Conservation (phyloP, 2,888 invertebrate species). For the Laspeyria flexula region DNA sequence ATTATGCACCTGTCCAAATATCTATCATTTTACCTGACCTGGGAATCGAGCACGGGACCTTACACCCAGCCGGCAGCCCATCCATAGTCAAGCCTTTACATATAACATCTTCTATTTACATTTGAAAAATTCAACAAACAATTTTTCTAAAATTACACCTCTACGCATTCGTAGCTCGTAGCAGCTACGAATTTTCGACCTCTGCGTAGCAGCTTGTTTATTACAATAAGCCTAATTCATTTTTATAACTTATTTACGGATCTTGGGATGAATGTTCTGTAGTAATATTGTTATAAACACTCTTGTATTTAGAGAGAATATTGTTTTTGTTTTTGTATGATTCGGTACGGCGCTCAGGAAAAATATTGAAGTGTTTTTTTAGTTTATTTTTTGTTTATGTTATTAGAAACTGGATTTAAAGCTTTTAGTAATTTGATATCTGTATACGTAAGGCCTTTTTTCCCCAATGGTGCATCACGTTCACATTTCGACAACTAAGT, state of each 20-base stretch:
- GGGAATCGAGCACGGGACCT: too few species aligned
- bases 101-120: too few species aligned
- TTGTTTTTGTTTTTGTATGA: neutral
- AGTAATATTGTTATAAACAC: neutral
- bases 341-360: neutral
- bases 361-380: neutral
- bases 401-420: too few species aligned
- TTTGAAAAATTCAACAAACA: neutral
- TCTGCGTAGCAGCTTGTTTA: constrained; percentile 8
- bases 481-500: too few species aligned
- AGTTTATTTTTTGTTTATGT: neutral
- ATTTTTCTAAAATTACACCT: neutral
- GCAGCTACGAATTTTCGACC: constrained; percentile 5
- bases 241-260: constrained; percentile 8
- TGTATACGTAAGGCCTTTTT: too few species aligned
- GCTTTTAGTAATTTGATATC: too few species aligned
- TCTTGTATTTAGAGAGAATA: neutral
- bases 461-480: too few species aligned
- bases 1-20: too few species aligned
- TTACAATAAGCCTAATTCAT: constrained; percentile 2
- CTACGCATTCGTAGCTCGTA: constrained; percentile 4
- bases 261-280: neutral
- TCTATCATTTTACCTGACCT: too few species aligned
- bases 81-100: too few species aligned
- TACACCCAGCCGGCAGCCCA: too few species aligned